phyloP scores from a whole-genome alignment of 2,113 vertebrate species.

The Hyla sarda region DNA sequence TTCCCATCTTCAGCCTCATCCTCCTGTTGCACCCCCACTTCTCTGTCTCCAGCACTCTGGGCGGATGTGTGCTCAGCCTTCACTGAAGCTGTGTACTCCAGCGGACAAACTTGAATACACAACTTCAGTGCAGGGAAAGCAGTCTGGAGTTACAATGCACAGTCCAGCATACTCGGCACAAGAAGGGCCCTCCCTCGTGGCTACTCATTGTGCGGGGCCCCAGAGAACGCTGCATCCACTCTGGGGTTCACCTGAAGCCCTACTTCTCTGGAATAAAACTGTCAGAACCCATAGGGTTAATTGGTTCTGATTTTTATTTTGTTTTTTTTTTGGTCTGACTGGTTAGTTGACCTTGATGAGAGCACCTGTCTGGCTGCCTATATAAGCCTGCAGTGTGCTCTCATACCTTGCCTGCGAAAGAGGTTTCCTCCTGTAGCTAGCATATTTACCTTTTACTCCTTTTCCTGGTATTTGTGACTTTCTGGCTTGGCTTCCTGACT shows the following conservation, averaged over 20 bases:
- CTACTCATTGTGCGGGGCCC: slow-evolving; percentile 76
- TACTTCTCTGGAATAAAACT: slow-evolving; percentile 72
- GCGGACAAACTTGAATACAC: slow-evolving; percentile 78
- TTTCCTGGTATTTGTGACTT: too few species aligned
- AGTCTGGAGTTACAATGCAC: slow-evolving; percentile 61
- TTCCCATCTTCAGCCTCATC: not conserved
- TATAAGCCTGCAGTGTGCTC: too few species aligned
- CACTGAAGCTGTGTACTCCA: too few species aligned
- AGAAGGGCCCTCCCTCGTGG: not conserved
- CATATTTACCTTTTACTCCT: too few species aligned
- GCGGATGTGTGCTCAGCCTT: slow-evolving; percentile 60
- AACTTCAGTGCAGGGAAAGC: slow-evolving; percentile 73
- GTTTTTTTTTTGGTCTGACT: too few species aligned
- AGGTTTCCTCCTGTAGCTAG: too few species aligned
- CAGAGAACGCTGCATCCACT: slow-evolving; percentile 80
- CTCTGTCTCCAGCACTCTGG: not conserved
- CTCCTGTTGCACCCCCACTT: not conserved
- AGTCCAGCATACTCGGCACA: slow-evolving; percentile 13
- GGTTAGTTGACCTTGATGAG: too few species aligned
- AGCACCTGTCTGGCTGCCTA: too few species aligned
- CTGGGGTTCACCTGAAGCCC: slow-evolving; percentile 81
- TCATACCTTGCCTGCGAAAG: too few species aligned
- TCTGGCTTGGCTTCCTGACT: too few species aligned
- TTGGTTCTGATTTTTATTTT: too few species aligned
- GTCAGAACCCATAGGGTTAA: too few species aligned